These are phyloP conservation scores for Alitta virens DNA, from an alignment of 2,888 invertebrate genomes.

Conservation along the genomic window DNA sequence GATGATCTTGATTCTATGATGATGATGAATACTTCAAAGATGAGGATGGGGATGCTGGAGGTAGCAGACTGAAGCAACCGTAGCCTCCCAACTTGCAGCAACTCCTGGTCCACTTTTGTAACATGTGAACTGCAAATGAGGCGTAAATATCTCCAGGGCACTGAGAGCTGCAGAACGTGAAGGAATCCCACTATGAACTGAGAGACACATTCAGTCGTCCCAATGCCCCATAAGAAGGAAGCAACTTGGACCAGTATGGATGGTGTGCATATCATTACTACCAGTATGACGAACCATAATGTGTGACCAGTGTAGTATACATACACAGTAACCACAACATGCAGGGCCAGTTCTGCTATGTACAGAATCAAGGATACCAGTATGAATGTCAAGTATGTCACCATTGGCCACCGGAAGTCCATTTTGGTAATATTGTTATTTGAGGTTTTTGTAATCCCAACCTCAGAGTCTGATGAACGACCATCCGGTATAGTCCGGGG, in stretches of 20 bases:
- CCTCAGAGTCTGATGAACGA: too few relatives aligned
- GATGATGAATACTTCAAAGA: slow-evolving; percentile 73
- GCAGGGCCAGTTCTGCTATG: slow-evolving; percentile 31
- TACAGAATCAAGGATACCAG: slow-evolving; percentile 35
- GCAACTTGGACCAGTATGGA: slow-evolving; percentile 66
- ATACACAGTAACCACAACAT: slow-evolving; percentile 31
- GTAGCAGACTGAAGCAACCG: slow-evolving; percentile 83
- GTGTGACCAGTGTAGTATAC: slow-evolving; percentile 62
- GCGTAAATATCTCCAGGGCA: slow-evolving; percentile 71
- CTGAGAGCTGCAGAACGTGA: slow-evolving; percentile 58
- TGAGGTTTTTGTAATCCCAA: too few relatives aligned
- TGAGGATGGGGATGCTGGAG: slow-evolving; percentile 83
- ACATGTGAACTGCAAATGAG: slow-evolving; percentile 81
- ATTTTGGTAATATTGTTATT: neutral
- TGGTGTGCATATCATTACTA: slow-evolving; percentile 72
- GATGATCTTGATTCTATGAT: slow-evolving; percentile 60
- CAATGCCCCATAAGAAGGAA: slow-evolving; percentile 57
- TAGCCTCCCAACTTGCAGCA: slow-evolving; percentile 69
- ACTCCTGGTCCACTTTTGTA: slow-evolving; percentile 78
- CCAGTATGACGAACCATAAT: slow-evolving; percentile 67
- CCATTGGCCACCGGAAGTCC: neutral
- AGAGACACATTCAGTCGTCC: neutral
- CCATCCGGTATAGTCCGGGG: too few relatives aligned
- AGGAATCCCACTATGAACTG: slow-evolving; percentile 65
- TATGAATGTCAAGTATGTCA: slow-evolving; percentile 35